Evolutionary conservation across 2,888 invertebrate genomes (phyloP), one percentile per base, ranked within the genome.

Genomic region (Halictus quadricinctus): DNA sequence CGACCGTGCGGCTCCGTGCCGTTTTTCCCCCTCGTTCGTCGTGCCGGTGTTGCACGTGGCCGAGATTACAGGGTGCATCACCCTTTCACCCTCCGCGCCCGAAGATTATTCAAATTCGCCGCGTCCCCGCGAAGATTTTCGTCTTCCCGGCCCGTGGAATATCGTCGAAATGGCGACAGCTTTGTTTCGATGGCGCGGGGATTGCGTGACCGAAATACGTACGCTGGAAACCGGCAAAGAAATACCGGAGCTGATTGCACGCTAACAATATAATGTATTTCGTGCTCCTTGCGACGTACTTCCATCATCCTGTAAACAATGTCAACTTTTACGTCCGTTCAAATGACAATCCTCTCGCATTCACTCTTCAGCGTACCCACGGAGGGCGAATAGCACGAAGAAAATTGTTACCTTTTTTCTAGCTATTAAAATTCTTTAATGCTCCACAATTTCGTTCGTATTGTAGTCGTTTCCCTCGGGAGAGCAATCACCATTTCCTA

Each of bases 101-200:
- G 86, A 88, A 92, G 92, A 92, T 93, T 93, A 94, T 94, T 94
- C 91, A 93, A 94, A 94, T 94, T 93, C 87, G 84, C 81, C 90
- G 87, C 89, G 72, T 29, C 79, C 77, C 64, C 54, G 69, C n/a
- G 18, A 89, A 91, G 88, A 91, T 91, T 90, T 90, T 89, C 88
- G 81, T 76, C 84, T 84, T 86, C 74, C 58, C 36, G 6, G n/a
- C 64, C 41, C 75, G 70, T 50, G 43, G 70, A 70, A 85, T 79
- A 88, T 86, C 84, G 81, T 78, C 69, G 64, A 50, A 10, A 66
- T 7, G 48, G 69, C 77, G 84, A 80, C 66, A 64, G 80, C 82
- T 86, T 89, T 89, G 88, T 89, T 87, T 89, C 88, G 78, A 76
- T 73, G 73, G 66, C 80, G 79, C 46, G n/a, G 25, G 41, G 46